These are phyloP conservation scores for Tupaia tana DNA, from an alignment of 2,113 vertebrate species.

Conservation along the genomic window DNA sequence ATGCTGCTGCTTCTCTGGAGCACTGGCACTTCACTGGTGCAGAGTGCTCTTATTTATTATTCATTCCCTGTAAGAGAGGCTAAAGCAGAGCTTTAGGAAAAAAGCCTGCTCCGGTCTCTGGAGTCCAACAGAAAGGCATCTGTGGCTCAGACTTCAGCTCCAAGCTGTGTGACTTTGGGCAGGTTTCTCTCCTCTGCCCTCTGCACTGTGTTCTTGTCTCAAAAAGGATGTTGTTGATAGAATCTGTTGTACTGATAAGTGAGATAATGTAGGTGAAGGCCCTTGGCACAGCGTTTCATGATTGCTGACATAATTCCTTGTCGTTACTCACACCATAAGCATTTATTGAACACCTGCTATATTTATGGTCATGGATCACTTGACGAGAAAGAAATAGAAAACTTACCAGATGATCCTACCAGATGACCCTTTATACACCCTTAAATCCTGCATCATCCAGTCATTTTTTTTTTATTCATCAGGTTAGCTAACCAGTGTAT, in stretches of 20 bases:
- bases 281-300: conserved; percentile 24
- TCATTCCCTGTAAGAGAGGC: conserved; percentile 50
- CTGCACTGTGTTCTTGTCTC: background rate
- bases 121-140: conserved; percentile 8
- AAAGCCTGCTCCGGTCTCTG: conserved; percentile 14
- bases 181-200: background rate
- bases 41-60: conserved; percentile 67
- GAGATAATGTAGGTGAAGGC: conserved; percentile 38
- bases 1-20: conserved; percentile 37
- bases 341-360: conserved; percentile 63
- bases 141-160: conserved; percentile 7
- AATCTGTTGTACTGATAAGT: conserved; percentile 5
- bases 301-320: conserved; percentile 67
- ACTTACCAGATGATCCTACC: background rate
- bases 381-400: conserved; percentile 55
- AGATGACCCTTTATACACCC: background rate
- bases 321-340: conserved; percentile 40
- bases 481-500: background rate
- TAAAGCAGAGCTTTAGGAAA: conserved; percentile 36
- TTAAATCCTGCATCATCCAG: background rate
- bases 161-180: background rate
- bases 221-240: background rate
- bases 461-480: conserved; percentile 25
- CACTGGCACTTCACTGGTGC: conserved; percentile 44
- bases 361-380: conserved; percentile 30